Evolutionary conservation across 2,888 invertebrate genomes (phyloP).

Genomic region (Xestia xanthographa): DNA sequence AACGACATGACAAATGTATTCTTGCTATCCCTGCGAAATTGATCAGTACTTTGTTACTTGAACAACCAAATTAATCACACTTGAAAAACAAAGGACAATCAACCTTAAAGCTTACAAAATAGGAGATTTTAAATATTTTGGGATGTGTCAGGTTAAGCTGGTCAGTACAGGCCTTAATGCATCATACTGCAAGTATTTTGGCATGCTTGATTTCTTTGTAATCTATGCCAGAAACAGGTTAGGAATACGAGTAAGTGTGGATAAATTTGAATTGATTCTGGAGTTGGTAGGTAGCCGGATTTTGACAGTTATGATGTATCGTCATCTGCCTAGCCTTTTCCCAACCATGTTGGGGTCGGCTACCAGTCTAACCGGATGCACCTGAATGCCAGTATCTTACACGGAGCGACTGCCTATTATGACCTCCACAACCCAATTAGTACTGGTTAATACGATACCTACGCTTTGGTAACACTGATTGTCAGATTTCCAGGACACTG

Average conservation of each 20-base stretch:
- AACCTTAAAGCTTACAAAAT: accelerated
- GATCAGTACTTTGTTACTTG: conserved; percentile 72
- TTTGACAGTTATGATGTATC: conserved; percentile 19
- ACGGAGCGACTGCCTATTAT: too few species aligned
- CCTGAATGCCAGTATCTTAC: too few species aligned
- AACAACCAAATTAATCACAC: conserved; percentile 35
- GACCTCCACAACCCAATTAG: too few species aligned
- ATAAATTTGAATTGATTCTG: conserved; percentile 25
- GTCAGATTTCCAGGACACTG: too few species aligned
- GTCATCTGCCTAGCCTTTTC: too few species aligned
- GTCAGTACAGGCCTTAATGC: conserved; percentile 46
- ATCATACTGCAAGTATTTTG: conserved; percentile 65
- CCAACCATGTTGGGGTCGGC: too few species aligned
- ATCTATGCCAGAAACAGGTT: conserved; percentile 57
- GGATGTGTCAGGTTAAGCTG: conserved; percentile 15
- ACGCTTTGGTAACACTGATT: too few species aligned
- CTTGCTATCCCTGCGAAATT: conserved; percentile 69
- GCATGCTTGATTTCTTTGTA: conserved; percentile 60
- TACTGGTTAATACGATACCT: too few species aligned
- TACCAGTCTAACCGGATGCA: too few species aligned
- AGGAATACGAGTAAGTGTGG: conserved; percentile 22
- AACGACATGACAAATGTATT: conserved; percentile 70
- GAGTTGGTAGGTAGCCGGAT: not conserved
- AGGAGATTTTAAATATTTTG: conserved; percentile 15
- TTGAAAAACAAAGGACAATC: conserved; percentile 16